Evolutionary conservation across 2,797 vertebrate species (phyloP).

Genomic region (Mastacembelus armatus): DNA sequence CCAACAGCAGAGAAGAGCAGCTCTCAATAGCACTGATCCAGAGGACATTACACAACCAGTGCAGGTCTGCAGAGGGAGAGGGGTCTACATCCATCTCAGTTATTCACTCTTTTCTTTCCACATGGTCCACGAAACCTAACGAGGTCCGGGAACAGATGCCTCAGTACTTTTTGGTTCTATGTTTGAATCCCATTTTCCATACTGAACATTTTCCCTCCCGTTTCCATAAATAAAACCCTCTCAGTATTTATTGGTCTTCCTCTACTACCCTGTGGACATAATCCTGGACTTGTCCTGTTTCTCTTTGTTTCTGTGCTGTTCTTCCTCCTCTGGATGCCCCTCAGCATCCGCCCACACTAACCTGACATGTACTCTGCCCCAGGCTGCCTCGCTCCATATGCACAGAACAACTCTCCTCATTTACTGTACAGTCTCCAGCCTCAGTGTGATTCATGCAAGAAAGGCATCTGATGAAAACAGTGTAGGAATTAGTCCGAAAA

Average conservation of each 20-base stretch:
- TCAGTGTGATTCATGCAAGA: constrained; percentile 43
- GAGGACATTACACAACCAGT: constrained; percentile 57
- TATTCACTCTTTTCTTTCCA: not conserved
- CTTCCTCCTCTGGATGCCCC: constrained; percentile 53
- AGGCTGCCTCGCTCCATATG: constrained; percentile 46
- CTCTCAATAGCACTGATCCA: constrained; percentile 17
- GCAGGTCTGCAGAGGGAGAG: constrained; percentile 19
- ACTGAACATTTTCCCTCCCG: not conserved
- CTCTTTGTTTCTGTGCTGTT: constrained; percentile 36
- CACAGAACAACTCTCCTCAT: constrained; percentile 43
- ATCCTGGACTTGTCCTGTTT: constrained; percentile 17
- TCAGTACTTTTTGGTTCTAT: not conserved
- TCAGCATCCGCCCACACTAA: constrained; percentile 70
- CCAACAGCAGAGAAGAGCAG: constrained; percentile 55
- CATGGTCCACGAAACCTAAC: not conserved
- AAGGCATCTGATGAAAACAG: constrained; percentile 13
- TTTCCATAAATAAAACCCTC: constrained; percentile 23
- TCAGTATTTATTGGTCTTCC: constrained; percentile 23
- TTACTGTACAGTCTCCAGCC: constrained; percentile 43
- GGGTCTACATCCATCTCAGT: not conserved
- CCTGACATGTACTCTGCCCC: constrained; percentile 70
- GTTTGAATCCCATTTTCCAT: not conserved
- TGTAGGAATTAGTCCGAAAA: constrained; percentile 21
- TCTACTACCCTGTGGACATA: constrained; percentile 9
- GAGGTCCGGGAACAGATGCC: not conserved